phyloP scores from a whole-genome alignment of 2,797 vertebrate genomes.

The Netta rufina region DNA sequence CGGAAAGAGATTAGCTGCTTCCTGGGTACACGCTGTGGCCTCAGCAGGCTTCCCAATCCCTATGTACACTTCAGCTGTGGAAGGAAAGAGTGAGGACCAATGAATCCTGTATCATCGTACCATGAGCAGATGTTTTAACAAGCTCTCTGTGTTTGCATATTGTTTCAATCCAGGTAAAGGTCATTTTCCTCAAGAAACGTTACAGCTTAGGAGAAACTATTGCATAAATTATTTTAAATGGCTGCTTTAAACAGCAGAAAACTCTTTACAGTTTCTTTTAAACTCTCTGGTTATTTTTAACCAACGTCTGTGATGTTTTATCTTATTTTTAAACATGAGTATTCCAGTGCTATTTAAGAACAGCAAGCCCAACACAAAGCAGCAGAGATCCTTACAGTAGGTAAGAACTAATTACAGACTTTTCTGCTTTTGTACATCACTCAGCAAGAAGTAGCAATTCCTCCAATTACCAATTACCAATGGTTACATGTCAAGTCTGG shows the following conservation, averaged over 20 bases:
- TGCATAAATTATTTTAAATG: neutral
- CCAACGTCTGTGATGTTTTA: neutral
- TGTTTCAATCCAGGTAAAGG: neutral
- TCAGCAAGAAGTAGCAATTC: neutral
- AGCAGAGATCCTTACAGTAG: neutral
- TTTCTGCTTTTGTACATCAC: neutral
- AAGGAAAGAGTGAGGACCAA: neutral
- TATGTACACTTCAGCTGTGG: slow-evolving; percentile 94
- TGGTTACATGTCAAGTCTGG: neutral
- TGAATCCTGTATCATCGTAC: neutral
- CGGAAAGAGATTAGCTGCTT: slow-evolving; percentile 95
- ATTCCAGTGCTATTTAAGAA: neutral
- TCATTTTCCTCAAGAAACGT: neutral
- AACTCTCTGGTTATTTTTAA: neutral
- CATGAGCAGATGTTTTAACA: neutral
- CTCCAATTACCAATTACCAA: neutral
- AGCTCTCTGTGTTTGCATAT: neutral
- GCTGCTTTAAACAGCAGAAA: neutral
- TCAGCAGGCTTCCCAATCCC: slow-evolving; percentile 94
- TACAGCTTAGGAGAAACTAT: neutral
- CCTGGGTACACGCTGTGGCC: slow-evolving; percentile 95
- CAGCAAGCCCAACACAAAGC: neutral
- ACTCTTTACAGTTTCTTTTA: neutral
- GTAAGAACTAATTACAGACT: neutral
- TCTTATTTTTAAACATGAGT: neutral